Conservation (phyloP, 2,888 invertebrate genomes). For the Thera obeliscata region DNA sequence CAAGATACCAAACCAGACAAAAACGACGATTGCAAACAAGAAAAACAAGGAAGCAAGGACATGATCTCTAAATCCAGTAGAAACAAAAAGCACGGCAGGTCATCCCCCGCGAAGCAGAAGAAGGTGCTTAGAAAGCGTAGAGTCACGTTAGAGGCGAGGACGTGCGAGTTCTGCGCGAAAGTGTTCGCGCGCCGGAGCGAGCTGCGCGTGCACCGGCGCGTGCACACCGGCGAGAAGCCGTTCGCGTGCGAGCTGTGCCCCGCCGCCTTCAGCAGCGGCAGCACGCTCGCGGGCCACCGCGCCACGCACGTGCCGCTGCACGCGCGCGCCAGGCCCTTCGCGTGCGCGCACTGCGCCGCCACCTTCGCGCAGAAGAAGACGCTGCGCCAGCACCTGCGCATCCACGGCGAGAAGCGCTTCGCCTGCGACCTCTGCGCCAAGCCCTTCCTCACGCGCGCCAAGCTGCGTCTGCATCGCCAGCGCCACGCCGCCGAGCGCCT, state of each 20-base stretch:
- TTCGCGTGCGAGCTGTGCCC: not conserved
- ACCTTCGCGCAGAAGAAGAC: slow-evolving; percentile 2
- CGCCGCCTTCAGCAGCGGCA: not conserved
- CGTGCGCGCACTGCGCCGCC: not conserved
- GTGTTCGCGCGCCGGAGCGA: not conserved
- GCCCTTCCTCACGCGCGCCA: not conserved
- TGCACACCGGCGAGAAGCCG: not conserved
- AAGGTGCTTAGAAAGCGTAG: not conserved
- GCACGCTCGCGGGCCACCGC: not conserved
- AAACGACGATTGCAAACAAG: no score
- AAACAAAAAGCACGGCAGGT: no score
- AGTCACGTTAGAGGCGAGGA: not conserved
- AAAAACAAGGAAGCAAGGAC: no score
- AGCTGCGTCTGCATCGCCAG: not conserved
- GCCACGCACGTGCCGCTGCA: not conserved
- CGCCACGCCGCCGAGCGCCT: not conserved
- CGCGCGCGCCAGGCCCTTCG: not conserved
- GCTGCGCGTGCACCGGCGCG: not conserved
- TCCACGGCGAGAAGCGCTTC: slow-evolving; percentile 4
- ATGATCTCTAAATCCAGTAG: no score
- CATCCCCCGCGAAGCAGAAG: no score
- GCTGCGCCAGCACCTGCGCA: not conserved
- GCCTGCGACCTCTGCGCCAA: not conserved
- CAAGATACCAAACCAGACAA: no score
- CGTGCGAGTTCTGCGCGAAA: not conserved